These are phyloP conservation scores for Patiria pectinifera DNA, from an alignment of 53 echinoderm and acorn worm species.

Conservation along the genomic window DNA sequence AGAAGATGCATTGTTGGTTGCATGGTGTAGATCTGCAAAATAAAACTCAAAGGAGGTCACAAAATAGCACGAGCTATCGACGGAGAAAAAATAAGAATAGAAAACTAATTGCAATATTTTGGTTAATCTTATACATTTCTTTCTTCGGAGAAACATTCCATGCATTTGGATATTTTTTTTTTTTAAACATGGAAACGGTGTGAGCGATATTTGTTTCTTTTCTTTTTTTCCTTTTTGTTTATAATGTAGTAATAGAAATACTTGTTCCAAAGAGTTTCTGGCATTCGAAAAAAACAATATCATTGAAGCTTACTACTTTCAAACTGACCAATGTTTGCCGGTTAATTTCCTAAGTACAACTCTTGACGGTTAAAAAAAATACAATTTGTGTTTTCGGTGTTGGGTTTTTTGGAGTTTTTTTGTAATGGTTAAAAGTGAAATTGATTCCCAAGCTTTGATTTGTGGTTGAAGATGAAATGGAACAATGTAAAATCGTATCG, in stretches of 20 bases:
- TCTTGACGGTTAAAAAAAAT: too few relatives aligned
- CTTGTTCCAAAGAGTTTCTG: not conserved
- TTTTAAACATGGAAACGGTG: too few relatives aligned
- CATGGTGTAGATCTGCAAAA: not conserved
- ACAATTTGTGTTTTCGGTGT: too few relatives aligned
- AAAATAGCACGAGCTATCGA: not conserved
- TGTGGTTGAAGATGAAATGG: too few relatives aligned
- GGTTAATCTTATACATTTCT: not conserved
- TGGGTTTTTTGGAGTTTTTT: too few relatives aligned
- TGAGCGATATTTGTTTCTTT: not conserved
- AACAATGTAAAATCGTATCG: too few relatives aligned
- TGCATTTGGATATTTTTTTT: not conserved
- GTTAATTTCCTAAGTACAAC: not conserved
- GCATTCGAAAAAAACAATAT: not conserved
- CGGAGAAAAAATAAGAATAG: not conserved
- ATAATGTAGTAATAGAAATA: not conserved
- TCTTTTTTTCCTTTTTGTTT: not conserved
- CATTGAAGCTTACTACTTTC: not conserved
- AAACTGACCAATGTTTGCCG: not conserved
- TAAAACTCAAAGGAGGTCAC: not conserved
- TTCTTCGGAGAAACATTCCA: conserved; percentile 36
- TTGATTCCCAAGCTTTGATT: too few relatives aligned
- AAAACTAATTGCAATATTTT: conserved; percentile 11
- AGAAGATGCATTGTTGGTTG: not conserved
- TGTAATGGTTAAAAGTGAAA: too few relatives aligned